Evolutionary conservation across 2,797 vertebrate genomes (phyloP).

Genomic region (Epinephelus malabaricus): DNA sequence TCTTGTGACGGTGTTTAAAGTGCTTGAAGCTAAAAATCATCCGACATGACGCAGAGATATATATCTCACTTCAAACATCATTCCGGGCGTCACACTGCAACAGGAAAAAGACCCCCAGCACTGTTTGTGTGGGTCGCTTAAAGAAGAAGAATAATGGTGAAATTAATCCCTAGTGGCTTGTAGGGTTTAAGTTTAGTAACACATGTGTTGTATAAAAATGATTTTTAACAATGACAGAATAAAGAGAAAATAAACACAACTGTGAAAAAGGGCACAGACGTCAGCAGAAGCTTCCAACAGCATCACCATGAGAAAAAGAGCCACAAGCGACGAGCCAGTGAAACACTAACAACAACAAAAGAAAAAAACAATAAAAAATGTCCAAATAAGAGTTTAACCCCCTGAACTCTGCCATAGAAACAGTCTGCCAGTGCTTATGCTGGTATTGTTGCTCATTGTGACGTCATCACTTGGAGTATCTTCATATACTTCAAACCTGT

Average conservation of each 20-base stretch:
- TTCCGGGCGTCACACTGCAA: background rate
- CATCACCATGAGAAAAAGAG: background rate
- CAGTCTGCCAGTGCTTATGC: too few species aligned
- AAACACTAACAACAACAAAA: too few species aligned
- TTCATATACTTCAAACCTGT: too few species aligned
- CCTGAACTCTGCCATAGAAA: too few species aligned
- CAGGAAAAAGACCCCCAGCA: background rate
- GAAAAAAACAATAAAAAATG: too few species aligned
- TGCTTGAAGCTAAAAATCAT: constrained; percentile 3
- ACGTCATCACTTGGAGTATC: too few species aligned
- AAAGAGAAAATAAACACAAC: background rate
- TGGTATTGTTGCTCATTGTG: too few species aligned
- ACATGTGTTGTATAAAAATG: background rate
- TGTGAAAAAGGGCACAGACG: background rate
- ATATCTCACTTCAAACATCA: background rate
- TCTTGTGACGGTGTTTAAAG: background rate
- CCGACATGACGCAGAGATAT: background rate
- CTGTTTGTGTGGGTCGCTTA: background rate
- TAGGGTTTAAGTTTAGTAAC: background rate
- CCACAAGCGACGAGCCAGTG: too few species aligned
- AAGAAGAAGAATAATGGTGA: constrained; percentile 25
- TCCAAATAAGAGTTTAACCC: too few species aligned
- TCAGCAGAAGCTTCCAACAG: background rate
- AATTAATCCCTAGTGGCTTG: constrained; percentile 16
- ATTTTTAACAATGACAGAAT: background rate